A percentile compares a stretch with the other conserved stretches of the same genome.
phyloP scores from a whole-genome alignment of 2,797 vertebrate species.

The Acanthis flammea region DNA sequence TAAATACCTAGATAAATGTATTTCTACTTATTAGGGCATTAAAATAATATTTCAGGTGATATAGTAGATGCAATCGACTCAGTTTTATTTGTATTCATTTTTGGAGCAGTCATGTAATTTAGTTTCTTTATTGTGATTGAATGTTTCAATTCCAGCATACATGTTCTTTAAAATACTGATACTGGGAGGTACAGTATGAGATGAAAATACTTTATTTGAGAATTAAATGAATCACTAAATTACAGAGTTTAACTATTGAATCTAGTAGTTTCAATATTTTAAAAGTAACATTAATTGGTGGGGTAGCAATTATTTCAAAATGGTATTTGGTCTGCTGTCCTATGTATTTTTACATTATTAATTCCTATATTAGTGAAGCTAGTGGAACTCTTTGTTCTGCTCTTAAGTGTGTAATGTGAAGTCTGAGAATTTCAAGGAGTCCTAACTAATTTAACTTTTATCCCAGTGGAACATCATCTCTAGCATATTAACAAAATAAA shows the following conservation, averaged over 20 bases:
- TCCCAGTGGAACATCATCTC: background rate
- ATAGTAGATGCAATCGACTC: background rate
- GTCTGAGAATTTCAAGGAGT: background rate
- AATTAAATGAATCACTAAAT: background rate
- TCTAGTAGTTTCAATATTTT: background rate
- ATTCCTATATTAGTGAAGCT: background rate
- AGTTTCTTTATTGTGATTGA: background rate
- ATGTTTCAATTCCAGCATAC: background rate
- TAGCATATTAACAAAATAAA: conserved; percentile 33
- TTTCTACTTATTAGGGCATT: background rate
- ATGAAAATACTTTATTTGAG: background rate
- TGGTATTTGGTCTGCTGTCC: background rate
- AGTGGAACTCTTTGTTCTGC: background rate
- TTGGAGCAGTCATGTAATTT: background rate
- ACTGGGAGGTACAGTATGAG: background rate
- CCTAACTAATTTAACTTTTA: background rate
- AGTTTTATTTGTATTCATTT: background rate
- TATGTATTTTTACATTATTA: background rate
- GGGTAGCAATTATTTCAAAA: background rate
- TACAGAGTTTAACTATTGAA: background rate
- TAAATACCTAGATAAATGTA: background rate
- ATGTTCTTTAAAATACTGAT: background rate
- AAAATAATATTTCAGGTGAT: background rate
- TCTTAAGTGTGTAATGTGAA: background rate
- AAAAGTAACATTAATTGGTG: background rate